Evolutionary conservation across 1,140 invertebrate genomes (phyloP).

Genomic region (Steinernema khuongi): DNA sequence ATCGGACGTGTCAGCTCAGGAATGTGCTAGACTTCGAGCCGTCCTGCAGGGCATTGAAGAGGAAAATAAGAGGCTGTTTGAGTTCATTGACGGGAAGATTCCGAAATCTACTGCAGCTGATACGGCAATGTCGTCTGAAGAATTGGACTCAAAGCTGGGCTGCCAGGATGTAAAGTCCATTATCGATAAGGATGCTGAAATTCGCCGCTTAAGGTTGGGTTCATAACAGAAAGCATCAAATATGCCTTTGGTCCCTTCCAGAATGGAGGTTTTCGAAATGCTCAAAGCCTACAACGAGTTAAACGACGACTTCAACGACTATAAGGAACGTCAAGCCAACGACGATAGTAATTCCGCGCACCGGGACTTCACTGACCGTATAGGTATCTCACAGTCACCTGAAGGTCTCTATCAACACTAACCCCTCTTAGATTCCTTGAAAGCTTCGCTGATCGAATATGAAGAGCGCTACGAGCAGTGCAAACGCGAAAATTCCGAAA

Average conservation of each 20-base stretch:
- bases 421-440: constrained; percentile 25
- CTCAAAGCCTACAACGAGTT: constrained; percentile 34
- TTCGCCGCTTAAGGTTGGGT: neutral
- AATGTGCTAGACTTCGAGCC: neutral
- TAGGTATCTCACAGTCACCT: neutral
- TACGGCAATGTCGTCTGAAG: neutral
- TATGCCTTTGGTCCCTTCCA: neutral
- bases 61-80: neutral
- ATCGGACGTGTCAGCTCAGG: neutral
- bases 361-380: constrained; percentile 19
- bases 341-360: constrained; percentile 2
- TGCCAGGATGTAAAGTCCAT: neutral
- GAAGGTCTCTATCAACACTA: neutral
- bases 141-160: neutral
- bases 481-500: constrained; percentile 32
- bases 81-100: neutral
- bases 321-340: constrained; percentile 21
- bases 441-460: constrained; percentile 38
- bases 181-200: neutral
- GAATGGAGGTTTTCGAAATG: constrained; percentile 25
- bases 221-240: neutral
- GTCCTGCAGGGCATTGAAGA: neutral
- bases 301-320: constrained; percentile 30
- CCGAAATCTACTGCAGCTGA: neutral
- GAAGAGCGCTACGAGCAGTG: constrained; percentile 40